Base-by-base conservation (phyloP, 2,113 vertebrate genomes). In the Perca fluviatilis region DNA sequence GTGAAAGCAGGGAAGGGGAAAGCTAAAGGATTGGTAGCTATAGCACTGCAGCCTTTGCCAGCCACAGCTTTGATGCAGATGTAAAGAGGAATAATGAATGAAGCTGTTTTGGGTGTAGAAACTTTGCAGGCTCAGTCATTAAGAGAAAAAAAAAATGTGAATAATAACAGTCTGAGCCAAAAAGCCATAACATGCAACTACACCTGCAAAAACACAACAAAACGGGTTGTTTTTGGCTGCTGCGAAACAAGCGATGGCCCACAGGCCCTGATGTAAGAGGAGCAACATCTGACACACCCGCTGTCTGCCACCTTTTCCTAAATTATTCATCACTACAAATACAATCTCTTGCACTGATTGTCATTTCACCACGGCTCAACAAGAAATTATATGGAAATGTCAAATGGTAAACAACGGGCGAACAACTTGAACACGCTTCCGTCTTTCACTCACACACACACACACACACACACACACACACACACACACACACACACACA, bases 371-470 rank as follows among this genome's bases (percentile, higher is more conserved):
- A 73, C 53, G 54, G 77, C 63, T 77, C 83, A 19, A 79, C 74
- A 86, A 86, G 71, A 87, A 90, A 89, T 94, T 88, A 93, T 89
- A 93, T 83, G 74, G 80, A 91, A 94, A 93, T 93, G 91, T 93
- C 91, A 93, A 87, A 86, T 64, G 51, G 88, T 88, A 91, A 92
- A 91, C 84, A 87, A 81, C 75, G 5, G 51, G 5, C 16, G 3
- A 82, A 77, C 80, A 71, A 49, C 64, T 49, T 27, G 23, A 50
- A n/a, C 63, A 65, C 43, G 3, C 40, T 49, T 43, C 27, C 23
- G 50, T 27, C 19, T 65, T 43, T 43, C 47, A 6, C 27, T 15
- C 49, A 25, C 14, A 58, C 65, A 69, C 72, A 79, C 67, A 40
- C n/a, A n/a, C n/a, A n/a, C n/a, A n/a, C n/a, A n/a, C n/a, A n/a